A percentile compares a stretch with the other conserved stretches of the same genome.
Evolutionary conservation across 2,888 invertebrate species (phyloP).

Genomic region (Lochmaea capreae): DNA sequence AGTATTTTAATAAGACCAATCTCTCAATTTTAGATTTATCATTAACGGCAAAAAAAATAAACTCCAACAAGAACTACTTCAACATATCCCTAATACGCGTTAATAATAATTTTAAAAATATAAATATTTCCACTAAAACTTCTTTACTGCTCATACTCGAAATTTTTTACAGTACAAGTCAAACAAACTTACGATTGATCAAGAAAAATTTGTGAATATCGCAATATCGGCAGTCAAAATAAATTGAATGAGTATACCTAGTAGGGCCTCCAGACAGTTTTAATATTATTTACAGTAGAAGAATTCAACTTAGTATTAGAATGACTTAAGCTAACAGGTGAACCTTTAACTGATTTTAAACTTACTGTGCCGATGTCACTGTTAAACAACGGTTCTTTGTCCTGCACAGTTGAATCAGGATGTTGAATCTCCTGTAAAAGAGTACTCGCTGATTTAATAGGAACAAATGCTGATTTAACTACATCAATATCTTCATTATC

Average conservation of each 20-base stretch:
- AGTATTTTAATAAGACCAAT: too few species aligned
- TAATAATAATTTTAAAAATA: too few species aligned
- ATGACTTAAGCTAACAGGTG: constrained; percentile 56
- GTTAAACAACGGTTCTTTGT: constrained; percentile 63
- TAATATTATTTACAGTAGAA: constrained; percentile 68
- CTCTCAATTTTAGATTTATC: too few species aligned
- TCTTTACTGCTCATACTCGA: too few species aligned
- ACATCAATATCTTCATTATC: constrained; percentile 82
- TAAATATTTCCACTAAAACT: too few species aligned
- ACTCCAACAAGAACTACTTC: too few species aligned
- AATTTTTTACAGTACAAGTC: too few species aligned
- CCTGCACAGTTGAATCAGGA: constrained; percentile 72
- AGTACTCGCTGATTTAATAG: constrained; percentile 72
- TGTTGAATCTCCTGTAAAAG: constrained; percentile 68
- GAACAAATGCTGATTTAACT: constrained; percentile 80
- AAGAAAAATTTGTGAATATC: not conserved
- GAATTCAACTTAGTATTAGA: constrained; percentile 69
- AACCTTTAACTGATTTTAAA: constrained; percentile 68
- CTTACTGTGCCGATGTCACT: constrained; percentile 74
- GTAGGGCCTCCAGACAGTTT: constrained; percentile 82
- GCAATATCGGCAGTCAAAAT: not conserved
- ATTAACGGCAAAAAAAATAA: too few species aligned
- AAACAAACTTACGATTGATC: too few species aligned
- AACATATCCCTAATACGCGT: too few species aligned
- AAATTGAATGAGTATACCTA: constrained; percentile 59